Percentiles rank a stretch among this genome's conserved stretches.
These are phyloP conservation scores for Cantharis rufa DNA, from an alignment of 2,888 invertebrate species.

Conservation along the genomic window DNA sequence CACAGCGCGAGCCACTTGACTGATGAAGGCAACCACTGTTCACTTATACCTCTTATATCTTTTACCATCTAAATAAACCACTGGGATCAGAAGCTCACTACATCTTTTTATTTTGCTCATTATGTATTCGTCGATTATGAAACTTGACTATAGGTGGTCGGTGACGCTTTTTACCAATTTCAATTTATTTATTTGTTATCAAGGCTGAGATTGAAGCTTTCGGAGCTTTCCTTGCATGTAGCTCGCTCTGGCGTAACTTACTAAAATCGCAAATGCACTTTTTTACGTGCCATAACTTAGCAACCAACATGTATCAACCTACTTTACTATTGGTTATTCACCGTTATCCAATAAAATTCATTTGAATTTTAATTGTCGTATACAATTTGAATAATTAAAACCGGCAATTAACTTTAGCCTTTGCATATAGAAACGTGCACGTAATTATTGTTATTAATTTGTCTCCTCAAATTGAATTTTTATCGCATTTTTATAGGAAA, in stretches of 20 bases:
- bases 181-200: no score
- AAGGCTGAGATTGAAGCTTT: background rate
- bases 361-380: slow-evolving; percentile 5
- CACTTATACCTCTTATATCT: slow-evolving; percentile 43
- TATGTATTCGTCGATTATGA: slow-evolving; percentile 24
- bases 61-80: slow-evolving; percentile 41
- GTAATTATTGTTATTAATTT: background rate
- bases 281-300: no score
- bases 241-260: slow-evolving; percentile 31
- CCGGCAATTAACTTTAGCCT: background rate
- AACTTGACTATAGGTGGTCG: background rate
- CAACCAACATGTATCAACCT: slow-evolving; percentile 45
- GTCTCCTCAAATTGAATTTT: background rate
- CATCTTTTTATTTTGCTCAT: slow-evolving; percentile 37
- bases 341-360: slow-evolving; percentile 19
- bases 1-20: slow-evolving; percentile 41
- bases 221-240: slow-evolving; percentile 26
- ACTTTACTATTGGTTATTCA: slow-evolving; percentile 44
- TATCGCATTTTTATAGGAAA: background rate
- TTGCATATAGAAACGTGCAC: background rate
- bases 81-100: slow-evolving; percentile 36
- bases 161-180: background rate
- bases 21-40: slow-evolving; percentile 42
- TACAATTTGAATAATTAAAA: slow-evolving; percentile 4
- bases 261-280: background rate